Percentiles rank a stretch among this genome's conserved stretches.
phyloP scores from a whole-genome alignment of 2,888 invertebrate species.

The Caenorhabditis doughertyi region DNA sequence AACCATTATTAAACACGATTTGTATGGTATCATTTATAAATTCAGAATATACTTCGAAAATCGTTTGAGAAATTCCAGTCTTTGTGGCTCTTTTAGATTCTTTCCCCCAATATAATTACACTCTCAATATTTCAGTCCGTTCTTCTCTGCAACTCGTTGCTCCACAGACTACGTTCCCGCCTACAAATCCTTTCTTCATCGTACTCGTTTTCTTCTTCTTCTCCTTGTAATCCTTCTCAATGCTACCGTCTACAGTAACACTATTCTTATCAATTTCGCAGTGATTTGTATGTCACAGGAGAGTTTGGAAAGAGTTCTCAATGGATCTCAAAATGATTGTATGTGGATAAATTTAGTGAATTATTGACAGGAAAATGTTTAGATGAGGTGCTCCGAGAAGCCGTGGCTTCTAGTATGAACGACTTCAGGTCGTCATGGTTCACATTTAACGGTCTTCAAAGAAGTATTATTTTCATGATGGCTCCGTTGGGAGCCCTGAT shows the following conservation, averaged over 20 bases:
- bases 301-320: constrained; percentile 19
- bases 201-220: constrained; percentile 54
- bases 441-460: constrained; percentile 20
- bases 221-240: constrained; percentile 47
- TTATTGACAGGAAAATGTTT: neutral
- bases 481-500: constrained; percentile 29
- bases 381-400: constrained; percentile 42
- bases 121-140: constrained; percentile 41
- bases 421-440: constrained; percentile 52
- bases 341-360: neutral
- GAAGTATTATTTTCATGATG: constrained; percentile 43
- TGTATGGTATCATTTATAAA: no score
- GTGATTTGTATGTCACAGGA: constrained; percentile 56
- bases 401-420: constrained; percentile 23
- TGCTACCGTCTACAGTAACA: constrained; percentile 44
- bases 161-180: constrained; percentile 43
- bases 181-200: constrained; percentile 62
- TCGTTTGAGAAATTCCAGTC: no score
- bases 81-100: neutral
- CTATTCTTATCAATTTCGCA: constrained; percentile 47
- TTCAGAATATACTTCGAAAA: no score
- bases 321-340: constrained; percentile 39
- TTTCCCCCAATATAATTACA: no score
- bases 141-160: constrained; percentile 62
- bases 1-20: no score